These are phyloP conservation scores for Oceanites oceanicus DNA, from an alignment of 2,113 vertebrate species.

Conservation along the genomic window DNA sequence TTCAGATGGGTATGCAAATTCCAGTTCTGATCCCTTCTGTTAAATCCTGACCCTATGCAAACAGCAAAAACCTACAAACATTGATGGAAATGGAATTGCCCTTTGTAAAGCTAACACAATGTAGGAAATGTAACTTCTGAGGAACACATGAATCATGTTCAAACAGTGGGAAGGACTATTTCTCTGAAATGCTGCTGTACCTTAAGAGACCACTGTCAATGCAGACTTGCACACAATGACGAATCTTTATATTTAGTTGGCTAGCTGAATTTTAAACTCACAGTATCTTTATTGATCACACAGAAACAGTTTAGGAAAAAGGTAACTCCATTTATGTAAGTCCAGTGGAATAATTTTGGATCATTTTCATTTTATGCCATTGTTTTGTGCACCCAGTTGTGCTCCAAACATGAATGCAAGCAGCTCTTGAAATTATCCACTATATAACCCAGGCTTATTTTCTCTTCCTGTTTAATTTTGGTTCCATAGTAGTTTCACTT, in stretches of 20 bases:
- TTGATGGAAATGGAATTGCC: background rate
- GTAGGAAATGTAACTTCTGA: background rate
- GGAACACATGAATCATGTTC: background rate
- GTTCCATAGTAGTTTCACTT: background rate
- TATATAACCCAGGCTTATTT: background rate
- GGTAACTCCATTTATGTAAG: background rate
- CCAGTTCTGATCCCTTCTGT: background rate
- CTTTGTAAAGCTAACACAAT: background rate
- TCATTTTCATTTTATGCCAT: background rate
- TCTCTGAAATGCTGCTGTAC: background rate
- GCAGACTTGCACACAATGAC: background rate
- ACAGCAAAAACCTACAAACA: background rate
- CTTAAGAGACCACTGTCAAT: background rate
- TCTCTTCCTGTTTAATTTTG: background rate
- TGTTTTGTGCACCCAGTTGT: background rate
- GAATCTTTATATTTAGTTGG: background rate
- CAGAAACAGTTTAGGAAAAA: background rate
- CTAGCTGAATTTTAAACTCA: background rate
- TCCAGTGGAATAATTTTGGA: background rate
- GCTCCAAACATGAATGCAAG: background rate
- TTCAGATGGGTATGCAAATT: background rate
- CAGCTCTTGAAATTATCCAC: background rate
- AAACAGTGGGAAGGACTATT: background rate
- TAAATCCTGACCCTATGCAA: background rate
- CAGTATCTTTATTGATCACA: background rate